Evolutionary conservation across 2,113 vertebrate genomes (phyloP), one percentile per base, ranked within the genome.

Genomic region (Etia nguti): DNA sequence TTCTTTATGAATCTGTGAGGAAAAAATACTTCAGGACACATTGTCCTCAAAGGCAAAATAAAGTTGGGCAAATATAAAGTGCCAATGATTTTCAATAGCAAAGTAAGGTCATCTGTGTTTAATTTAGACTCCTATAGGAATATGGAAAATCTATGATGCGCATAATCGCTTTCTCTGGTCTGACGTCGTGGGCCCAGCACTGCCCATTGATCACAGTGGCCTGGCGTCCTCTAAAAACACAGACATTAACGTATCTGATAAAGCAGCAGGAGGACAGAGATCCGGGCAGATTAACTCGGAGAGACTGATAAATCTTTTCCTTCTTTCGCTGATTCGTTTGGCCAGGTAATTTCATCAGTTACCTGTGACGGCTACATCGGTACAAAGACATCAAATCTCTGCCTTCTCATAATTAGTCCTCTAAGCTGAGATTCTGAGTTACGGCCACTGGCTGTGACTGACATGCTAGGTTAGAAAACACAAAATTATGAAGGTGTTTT

Each of bases 71-170:
- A 91, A 87, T 75, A 86, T 38, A 12, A 82, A 81, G 77, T 79
- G 12, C 15, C 62, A 94, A 88, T 80, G 84, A 93, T 93, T 95
- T 95, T 91, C 91, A 88, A 92, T 94, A 86, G 85, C 43, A 80
- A 50, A 85, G 80, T 83, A 90, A 94, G 91, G 90, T 92, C 86
- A 90, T 84, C 84, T 86, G 80, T 93, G 92, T 94, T 93, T 92
- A 90, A 91, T 94, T 90, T 93, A 86, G 50, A 92, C 82, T 84
- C 86, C 83, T 89, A 90, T 84, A 86, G 86, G 88, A 91, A 90
- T 92, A 95, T 95, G 90, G 93, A 91, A 92, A 94, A 95, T 95
- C 93, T 84, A 91, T 94, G 55, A 81, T 26, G 54, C 79, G 82
- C 91, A 92, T 94, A 90, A 94, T 95, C 86, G 88, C 87, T 81